phyloP scores from a whole-genome alignment of 2,797 vertebrate genomes.

The Sebastiscus albofasciatus region DNA sequence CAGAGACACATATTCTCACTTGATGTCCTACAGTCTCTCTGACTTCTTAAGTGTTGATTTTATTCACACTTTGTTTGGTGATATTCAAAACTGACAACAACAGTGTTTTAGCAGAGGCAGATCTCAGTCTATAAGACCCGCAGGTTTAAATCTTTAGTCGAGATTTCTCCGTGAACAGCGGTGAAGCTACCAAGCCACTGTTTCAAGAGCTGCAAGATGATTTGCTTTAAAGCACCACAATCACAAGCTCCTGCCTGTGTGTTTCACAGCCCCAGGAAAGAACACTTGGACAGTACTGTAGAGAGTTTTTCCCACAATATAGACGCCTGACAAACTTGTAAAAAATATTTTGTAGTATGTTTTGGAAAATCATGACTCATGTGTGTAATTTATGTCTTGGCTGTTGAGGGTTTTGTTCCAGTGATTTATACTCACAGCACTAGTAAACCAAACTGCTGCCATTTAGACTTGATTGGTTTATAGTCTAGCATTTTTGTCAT shows the following conservation, averaged over 20 bases:
- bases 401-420: background rate
- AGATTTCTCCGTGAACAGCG: conserved; percentile 4
- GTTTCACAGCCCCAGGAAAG: conserved; percentile 27
- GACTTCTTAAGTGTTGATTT: background rate
- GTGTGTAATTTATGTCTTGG: background rate
- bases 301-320: conserved; percentile 1
- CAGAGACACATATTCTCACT: conserved; percentile 17
- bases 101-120: background rate
- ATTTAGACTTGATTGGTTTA: background rate
- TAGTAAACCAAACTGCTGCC: background rate
- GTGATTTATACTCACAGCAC: background rate
- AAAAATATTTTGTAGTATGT: background rate
- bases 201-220: conserved; percentile 47
- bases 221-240: conserved; percentile 30
- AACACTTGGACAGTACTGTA: background rate
- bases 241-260: conserved; percentile 51
- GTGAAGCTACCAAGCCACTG: conserved; percentile 8
- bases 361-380: background rate
- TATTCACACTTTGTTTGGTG: background rate
- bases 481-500: background rate
- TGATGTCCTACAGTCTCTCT: background rate
- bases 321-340: background rate
- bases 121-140: background rate
- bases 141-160: background rate
- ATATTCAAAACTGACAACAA: background rate